phyloP scores from a whole-genome alignment of 2,888 invertebrate species.

The Hyles lineata region DNA sequence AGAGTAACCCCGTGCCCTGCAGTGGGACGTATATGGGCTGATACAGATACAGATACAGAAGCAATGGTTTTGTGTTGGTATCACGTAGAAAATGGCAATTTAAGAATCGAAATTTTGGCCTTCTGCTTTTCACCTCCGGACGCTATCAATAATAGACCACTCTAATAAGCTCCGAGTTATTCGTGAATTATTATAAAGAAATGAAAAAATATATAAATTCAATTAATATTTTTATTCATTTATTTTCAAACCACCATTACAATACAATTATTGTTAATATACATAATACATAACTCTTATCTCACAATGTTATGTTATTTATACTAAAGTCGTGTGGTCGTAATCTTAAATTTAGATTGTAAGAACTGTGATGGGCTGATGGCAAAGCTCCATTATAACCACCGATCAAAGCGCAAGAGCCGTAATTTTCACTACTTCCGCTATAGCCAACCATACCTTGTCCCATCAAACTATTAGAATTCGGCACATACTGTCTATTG shows the following conservation, averaged over 20 bases:
- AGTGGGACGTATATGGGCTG: too few species aligned
- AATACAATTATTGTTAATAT: not conserved
- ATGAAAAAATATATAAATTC: too few species aligned
- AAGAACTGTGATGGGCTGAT: conserved; percentile 74
- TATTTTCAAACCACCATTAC: not conserved
- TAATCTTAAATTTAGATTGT: conserved; percentile 82
- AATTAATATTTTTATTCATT: not conserved
- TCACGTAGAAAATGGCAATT: too few species aligned
- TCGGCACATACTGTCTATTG: conserved; percentile 74
- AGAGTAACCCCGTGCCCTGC: too few species aligned
- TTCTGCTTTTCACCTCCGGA: too few species aligned
- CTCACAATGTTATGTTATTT: conserved; percentile 77
- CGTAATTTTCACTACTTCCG: conserved; percentile 65
- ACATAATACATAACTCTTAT: not conserved
- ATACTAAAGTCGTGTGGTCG: conserved; percentile 86
- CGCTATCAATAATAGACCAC: too few species aligned
- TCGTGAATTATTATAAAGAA: too few species aligned
- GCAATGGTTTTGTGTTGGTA: too few species aligned
- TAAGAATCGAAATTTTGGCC: too few species aligned
- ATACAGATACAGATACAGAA: too few species aligned
- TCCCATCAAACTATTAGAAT: conserved; percentile 68
- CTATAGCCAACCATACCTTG: conserved; percentile 70
- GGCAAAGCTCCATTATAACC: conserved; percentile 72
- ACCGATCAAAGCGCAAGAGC: conserved; percentile 75
- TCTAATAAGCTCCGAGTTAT: too few species aligned